Conservation (phyloP, 2,888 invertebrate species). For the Dolichomitus sp. region DNA sequence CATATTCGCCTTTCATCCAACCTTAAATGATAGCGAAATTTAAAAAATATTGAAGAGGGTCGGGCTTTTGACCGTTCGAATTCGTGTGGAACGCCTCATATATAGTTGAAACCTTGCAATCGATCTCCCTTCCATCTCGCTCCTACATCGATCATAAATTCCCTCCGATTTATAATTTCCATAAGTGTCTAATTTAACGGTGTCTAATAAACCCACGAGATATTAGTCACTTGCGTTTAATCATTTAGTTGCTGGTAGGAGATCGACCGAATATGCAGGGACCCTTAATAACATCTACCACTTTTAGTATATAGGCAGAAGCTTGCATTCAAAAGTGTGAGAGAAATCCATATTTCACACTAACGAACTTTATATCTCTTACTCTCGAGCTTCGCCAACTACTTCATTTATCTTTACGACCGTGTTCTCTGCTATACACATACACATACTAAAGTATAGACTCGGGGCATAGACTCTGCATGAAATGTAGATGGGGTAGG, state of each 20-base stretch:
- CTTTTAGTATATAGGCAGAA: neutral
- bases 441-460: constrained; percentile 1
- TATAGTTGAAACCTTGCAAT: neutral
- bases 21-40: too few species aligned
- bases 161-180: neutral
- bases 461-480: constrained; percentile 10
- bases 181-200: neutral
- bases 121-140: constrained; percentile 5
- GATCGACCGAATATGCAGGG: neutral
- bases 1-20: too few species aligned
- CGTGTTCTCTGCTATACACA: constrained; percentile 35
- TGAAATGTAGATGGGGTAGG: constrained; percentile 21
- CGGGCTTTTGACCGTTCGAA: too few species aligned
- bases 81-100: too few species aligned
- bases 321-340: constrained; percentile 17
- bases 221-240: constrained; percentile 11
- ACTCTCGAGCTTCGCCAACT: constrained; percentile 38
- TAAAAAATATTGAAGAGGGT: too few species aligned
- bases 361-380: constrained; percentile 56
- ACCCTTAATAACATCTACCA: neutral
- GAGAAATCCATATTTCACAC: constrained; percentile 56
- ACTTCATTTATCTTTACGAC: constrained; percentile 57
- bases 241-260: neutral
- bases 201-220: constrained; percentile 9
- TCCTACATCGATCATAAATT: neutral